Evolutionary conservation across 2,797 vertebrate genomes (phyloP), one percentile per base, ranked within the genome.

Genomic region (Nothura maculosa): DNA sequence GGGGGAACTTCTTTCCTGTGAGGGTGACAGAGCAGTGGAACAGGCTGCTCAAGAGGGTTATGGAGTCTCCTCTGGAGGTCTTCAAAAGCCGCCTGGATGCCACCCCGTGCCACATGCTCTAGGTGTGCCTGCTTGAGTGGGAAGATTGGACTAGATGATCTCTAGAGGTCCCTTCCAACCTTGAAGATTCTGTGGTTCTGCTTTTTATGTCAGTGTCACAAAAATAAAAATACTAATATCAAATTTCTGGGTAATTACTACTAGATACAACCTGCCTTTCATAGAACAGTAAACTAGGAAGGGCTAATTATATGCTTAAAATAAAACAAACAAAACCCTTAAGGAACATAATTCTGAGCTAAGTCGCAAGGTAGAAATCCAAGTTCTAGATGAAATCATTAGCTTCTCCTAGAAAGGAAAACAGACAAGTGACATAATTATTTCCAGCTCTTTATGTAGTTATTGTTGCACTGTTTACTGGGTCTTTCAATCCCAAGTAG

Each of bases 221-320:
- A 77, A 50, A 93, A 79, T 87, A 96, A 83, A 75, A 90, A 69
- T 25, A 55, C 76, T 92, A 80, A 87, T 85, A 52, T 89, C 80
- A 58, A 63, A 92, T 91, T 48, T 2, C 2, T 30, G 48, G 5
- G 1, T 43, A 75, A 30, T 32, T 92, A 58, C 36, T 90, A 22
- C 55, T 82, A 66, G 12, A 42, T 48, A 20, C 69, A 91, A 85
- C 4, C 3, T 63, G 16, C 48, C 45, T 32, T 68, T 22, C 38
- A 75, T 57, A 86, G 63, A 38, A 32, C 72, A 47, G 38, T 75
- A 84, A 85, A 92, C 42, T 61, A 55, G 12, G 42, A 88, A 68
- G 4, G 18, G 2, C 3, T 67, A 64, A 85, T 54, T 61, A 4
- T 34, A 74, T 5, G 10, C 24, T 76, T 86, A 89, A 94, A 92